Conservation (phyloP, 1,140 invertebrate species). For the Drosophila pruinosa region DNA sequence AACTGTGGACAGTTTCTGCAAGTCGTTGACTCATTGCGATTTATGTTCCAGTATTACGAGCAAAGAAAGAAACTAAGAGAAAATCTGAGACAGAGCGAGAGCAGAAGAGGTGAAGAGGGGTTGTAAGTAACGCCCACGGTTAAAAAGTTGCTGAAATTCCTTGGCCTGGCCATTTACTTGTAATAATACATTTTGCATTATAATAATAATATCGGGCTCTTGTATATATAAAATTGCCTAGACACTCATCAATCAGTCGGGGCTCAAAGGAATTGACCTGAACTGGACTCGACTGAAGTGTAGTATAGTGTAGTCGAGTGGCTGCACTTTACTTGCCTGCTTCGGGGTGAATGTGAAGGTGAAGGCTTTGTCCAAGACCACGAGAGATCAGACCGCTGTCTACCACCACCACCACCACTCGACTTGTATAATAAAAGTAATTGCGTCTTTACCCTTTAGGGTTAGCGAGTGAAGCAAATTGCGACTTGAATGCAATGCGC, state of each 20-base stretch:
- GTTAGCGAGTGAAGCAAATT: conserved; percentile 77
- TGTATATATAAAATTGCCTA: conserved; percentile 69
- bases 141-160: conserved; percentile 46
- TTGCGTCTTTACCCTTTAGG: conserved; percentile 82
- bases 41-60: conserved; percentile 39
- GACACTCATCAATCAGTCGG: conserved; percentile 75
- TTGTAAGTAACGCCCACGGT: conserved; percentile 19
- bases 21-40: conserved; percentile 62
- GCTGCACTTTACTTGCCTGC: conserved; percentile 14
- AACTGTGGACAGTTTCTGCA: conserved; percentile 74
- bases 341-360: conserved; percentile 46
- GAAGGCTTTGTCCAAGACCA: conserved; percentile 11
- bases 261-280: conserved; percentile 71
- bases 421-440: conserved; percentile 79
- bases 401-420: conserved; percentile 24
- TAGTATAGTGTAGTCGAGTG: neutral
- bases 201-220: conserved; percentile 65
- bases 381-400: neutral
- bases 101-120: neutral
- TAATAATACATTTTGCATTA: conserved; percentile 77
- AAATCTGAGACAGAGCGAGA: neutral
- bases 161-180: conserved; percentile 34
- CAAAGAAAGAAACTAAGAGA: neutral
- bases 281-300: neutral
- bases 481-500: conserved; percentile 61